Base-by-base conservation (phyloP, 2,888 invertebrate genomes). In the Tanypteryx hageni region DNA sequence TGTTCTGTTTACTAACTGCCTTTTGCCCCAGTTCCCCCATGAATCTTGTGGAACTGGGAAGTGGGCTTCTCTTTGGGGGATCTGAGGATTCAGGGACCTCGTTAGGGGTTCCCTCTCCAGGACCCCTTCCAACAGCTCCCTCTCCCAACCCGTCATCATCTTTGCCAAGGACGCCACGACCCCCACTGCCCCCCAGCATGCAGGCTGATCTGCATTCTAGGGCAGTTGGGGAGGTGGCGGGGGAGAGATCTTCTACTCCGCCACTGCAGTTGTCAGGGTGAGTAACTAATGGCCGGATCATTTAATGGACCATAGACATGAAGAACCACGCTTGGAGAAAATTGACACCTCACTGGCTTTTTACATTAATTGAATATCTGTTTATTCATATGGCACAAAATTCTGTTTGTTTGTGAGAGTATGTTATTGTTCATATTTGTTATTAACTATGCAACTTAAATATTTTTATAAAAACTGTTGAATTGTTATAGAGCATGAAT, bases 11-110 rank as follows among this genome's bases (percentile, higher is more conserved):
- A 44, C 68, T 56, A 64, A 44, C 68, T 14, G 44, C 64, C 89
- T 76, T 27, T 76, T 9, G 94, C 93, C 95, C 94, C 95, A 98
- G 98, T 96, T 98, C 98, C 95, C 98, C 98, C 95, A 98, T 98
- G 96, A 98, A 98, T 96, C 97, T 99, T 96, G 98, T 98, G 95
- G 99, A 99, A 97, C 59, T 83, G 59, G 57, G 92, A 92, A 82
- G 92, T 92, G 61, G 92, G 92, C 84, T 92, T 84, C 59, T 76
- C 27, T 84, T 85, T 92, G 58, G 92, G 92, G 92, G 92, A 56
- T 76, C 89, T 16, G 89, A 89, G 89, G 89, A 89, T 58, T 89
- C 89, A 8, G 89, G 89, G 18, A 89, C 89, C 61, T 89, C 89
- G 11, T 64, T 89, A 44, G 89, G 89, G 44, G 89, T 89, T 11